Conservation (phyloP, 1,140 invertebrate genomes). For the Drosophila kanapiae region DNA sequence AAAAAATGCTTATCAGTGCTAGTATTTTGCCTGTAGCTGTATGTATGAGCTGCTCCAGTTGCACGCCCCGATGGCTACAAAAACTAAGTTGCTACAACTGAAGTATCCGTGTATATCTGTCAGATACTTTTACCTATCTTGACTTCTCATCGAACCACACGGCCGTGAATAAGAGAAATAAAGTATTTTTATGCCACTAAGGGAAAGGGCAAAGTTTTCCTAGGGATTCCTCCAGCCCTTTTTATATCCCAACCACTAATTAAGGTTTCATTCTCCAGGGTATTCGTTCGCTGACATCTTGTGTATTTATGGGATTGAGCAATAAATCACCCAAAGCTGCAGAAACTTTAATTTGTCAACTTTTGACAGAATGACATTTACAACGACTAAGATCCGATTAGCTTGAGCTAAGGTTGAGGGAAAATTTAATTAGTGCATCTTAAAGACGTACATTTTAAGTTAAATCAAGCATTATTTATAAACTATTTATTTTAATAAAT, state of each 20-base stretch:
- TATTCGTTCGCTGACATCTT: slow-evolving; percentile 3
- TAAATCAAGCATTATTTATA: background rate
- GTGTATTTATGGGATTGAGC: slow-evolving; percentile 1
- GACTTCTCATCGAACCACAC: slow-evolving; percentile 20
- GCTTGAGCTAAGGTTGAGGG: too few relatives aligned
- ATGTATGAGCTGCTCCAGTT: slow-evolving; percentile 13
- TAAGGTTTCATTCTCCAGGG: slow-evolving; percentile 11
- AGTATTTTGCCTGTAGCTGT: slow-evolving; percentile 4
- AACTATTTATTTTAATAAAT: background rate
- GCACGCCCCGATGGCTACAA: slow-evolving; percentile 14
- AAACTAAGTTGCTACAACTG: slow-evolving; percentile 4
- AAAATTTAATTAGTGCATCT: background rate
- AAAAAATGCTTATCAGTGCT: background rate
- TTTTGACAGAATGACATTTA: slow-evolving; percentile 14
- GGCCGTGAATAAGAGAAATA: slow-evolving; percentile 8
- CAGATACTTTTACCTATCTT: slow-evolving; percentile 34
- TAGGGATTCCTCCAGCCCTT: slow-evolving; percentile 15
- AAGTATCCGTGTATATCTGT: slow-evolving; percentile 24
- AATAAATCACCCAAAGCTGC: background rate
- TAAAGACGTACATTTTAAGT: background rate
- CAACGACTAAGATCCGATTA: background rate
- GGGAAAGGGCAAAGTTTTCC: slow-evolving; percentile 7
- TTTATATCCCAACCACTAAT: slow-evolving; percentile 6
- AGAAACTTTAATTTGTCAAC: slow-evolving; percentile 7
- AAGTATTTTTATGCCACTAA: slow-evolving; percentile 8